A percentile compares a stretch with the other conserved stretches of the same genome.
Conservation (phyloP, 2,888 invertebrate species). For the Eupsilia transversa region DNA sequence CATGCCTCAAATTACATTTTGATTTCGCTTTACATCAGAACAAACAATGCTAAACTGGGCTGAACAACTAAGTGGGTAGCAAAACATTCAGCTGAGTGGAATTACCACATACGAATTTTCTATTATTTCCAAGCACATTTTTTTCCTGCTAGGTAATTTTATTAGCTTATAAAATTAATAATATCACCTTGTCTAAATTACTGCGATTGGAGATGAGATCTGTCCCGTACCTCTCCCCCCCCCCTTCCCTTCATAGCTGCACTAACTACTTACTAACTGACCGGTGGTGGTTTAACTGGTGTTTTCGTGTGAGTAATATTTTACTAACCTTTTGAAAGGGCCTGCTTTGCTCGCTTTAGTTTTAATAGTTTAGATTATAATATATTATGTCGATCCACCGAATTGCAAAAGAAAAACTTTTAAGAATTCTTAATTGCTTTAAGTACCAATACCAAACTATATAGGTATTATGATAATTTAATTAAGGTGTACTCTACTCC, state of each 20-base stretch:
- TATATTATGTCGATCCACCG: background rate
- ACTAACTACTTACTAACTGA: conserved; percentile 43
- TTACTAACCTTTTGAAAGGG: conserved; percentile 14
- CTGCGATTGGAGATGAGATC: background rate
- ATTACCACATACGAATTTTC: background rate
- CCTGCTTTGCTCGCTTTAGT: background rate
- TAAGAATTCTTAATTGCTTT: background rate
- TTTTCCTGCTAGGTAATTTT: background rate
- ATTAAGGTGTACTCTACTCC: background rate
- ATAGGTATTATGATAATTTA: background rate
- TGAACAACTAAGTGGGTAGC: background rate
- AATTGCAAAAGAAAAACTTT: background rate
- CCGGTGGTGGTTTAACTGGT: conserved; percentile 22
- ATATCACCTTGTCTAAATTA: background rate
- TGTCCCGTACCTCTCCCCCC: background rate
- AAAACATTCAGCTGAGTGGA: background rate
- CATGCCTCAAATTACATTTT: conserved; percentile 2
- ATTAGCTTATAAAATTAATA: background rate
- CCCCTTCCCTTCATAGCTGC: background rate
- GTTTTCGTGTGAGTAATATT: conserved; percentile 26
- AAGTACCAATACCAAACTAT: background rate
- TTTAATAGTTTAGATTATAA: background rate
- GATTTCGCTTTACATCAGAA: background rate
- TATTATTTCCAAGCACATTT: background rate
- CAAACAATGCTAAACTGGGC: background rate